Conservation (phyloP, 2,888 invertebrate genomes). For the Lysandra coridon region DNA sequence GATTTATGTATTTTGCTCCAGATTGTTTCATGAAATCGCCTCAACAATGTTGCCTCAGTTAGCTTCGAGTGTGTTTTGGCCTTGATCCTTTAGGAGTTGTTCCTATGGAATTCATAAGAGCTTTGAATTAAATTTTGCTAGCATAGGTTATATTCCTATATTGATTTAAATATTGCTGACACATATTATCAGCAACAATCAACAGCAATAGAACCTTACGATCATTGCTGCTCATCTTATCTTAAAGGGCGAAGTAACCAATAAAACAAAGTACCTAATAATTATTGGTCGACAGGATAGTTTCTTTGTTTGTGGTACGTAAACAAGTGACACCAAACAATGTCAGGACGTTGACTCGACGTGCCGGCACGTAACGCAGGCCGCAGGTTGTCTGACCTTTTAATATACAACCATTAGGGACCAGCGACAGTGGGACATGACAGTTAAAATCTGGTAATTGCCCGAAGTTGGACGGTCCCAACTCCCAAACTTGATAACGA, state of each 20-base stretch:
- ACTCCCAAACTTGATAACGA: neutral
- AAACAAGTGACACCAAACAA: conserved; percentile 36
- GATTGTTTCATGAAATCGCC: conserved; percentile 19
- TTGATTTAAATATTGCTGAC: no score
- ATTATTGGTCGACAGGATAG: conserved; percentile 36
- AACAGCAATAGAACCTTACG: no score
- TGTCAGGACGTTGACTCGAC: conserved; percentile 59
- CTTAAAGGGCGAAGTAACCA: neutral
- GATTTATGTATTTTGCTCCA: conserved; percentile 36
- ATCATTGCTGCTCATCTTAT: neutral
- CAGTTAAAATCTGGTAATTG: conserved; percentile 2
- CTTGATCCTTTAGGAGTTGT: neutral
- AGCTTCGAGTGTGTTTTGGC: neutral
- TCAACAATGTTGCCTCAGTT: conserved; percentile 10
- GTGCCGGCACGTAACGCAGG: conserved; percentile 57
- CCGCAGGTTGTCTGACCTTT: conserved; percentile 31
- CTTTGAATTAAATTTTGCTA: neutral
- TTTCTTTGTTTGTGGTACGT: conserved; percentile 42
- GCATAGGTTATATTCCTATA: neutral
- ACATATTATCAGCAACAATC: no score
- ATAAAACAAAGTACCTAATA: conserved; percentile 2
- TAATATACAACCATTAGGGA: conserved; percentile 15
- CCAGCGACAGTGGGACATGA: conserved; percentile 9
- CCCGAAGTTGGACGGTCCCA: neutral
- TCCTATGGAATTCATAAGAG: neutral